Evolutionary conservation across 2,888 invertebrate genomes (phyloP).

Genomic region (Hypomecis atomaria): DNA sequence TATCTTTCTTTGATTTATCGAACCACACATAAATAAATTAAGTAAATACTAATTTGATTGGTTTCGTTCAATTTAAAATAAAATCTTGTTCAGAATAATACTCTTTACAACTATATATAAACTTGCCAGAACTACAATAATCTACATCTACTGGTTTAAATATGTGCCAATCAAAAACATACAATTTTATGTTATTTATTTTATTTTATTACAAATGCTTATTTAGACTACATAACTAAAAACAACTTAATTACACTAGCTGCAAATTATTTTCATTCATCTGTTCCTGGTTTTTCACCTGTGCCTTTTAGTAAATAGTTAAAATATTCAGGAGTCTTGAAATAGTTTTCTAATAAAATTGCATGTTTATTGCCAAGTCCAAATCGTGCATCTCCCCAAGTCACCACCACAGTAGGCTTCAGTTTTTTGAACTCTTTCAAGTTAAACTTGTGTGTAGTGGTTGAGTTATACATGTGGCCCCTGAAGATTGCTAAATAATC

Average conservation of each 20-base stretch:
- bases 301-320: constrained; percentile 66
- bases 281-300: constrained; percentile 41
- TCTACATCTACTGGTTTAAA: too few relatives aligned
- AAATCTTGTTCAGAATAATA: too few relatives aligned
- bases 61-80: too few relatives aligned
- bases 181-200: too few relatives aligned
- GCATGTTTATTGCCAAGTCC: constrained; percentile 70
- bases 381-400: constrained; percentile 76
- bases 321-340: constrained; percentile 74
- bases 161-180: too few relatives aligned
- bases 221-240: background rate
- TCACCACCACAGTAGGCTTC: constrained; percentile 61
- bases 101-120: too few relatives aligned
- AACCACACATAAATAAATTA: too few relatives aligned
- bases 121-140: too few relatives aligned
- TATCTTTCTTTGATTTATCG: too few relatives aligned
- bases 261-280: constrained; percentile 6
- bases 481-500: constrained; percentile 73
- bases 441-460: constrained; percentile 67
- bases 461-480: constrained; percentile 65
- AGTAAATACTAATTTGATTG: too few relatives aligned
- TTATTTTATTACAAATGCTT: too few relatives aligned
- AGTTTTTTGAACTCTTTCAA: constrained; percentile 70
- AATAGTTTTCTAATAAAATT: constrained; percentile 71
- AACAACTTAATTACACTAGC: background rate